Percentiles rank a stretch among this genome's conserved stretches.
phyloP scores from a whole-genome alignment of 1,140 invertebrate genomes.

The Zaprionus camerounensis region DNA sequence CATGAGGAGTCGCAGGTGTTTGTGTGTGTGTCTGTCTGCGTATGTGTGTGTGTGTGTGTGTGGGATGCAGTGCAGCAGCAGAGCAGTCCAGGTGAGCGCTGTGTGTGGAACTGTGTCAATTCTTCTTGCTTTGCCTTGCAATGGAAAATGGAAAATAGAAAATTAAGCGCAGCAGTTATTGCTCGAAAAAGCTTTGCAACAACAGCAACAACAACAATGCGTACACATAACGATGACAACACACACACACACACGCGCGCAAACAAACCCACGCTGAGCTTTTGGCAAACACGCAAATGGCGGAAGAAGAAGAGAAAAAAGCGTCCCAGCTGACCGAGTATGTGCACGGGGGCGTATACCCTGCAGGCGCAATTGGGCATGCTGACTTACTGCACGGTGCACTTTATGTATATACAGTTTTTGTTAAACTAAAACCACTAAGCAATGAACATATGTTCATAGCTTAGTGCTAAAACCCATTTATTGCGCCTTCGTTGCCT shows the following conservation, averaged over 20 bases:
- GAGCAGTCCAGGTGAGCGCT: neutral
- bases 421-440: too few species aligned
- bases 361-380: too few species aligned
- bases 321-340: constrained; percentile 46
- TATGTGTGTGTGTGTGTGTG: neutral
- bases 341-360: neutral
- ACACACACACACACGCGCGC: constrained; percentile 7
- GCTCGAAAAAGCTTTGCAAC: constrained; percentile 47
- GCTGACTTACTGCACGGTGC: too few species aligned
- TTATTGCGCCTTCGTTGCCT: too few species aligned
- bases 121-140: constrained; percentile 12
- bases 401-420: too few species aligned
- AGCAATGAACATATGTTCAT: too few species aligned
- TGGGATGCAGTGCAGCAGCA: neutral
- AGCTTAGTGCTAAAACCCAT: too few species aligned
- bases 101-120: constrained; percentile 44
- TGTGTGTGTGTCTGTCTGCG: neutral
- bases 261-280: constrained; percentile 25
- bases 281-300: constrained; percentile 39
- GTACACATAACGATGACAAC: constrained; percentile 67
- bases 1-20: neutral
- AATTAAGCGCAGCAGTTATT: constrained; percentile 49
- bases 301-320: constrained; percentile 14
- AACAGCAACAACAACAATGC: constrained; percentile 41
- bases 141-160: constrained; percentile 30